Conservation (phyloP, 2,888 invertebrate genomes). For the Microplitis manilae region DNA sequence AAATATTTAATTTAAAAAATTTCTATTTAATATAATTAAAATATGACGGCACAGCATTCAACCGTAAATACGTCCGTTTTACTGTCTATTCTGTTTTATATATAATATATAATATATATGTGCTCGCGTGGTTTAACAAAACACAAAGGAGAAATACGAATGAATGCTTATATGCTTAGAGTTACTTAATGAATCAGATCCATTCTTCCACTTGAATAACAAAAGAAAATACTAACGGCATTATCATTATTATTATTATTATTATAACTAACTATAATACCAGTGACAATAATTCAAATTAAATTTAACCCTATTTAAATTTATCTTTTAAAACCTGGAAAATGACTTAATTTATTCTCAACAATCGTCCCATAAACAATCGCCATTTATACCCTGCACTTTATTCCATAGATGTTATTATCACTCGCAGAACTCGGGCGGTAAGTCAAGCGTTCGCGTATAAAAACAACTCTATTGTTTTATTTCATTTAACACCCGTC, state of each 20-base stretch:
- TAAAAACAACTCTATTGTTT: no score
- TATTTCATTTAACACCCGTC: no score
- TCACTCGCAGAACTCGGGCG: no score
- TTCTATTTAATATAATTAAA: neutral
- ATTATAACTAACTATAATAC: neutral
- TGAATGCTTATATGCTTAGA: neutral
- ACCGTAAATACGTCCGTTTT: neutral
- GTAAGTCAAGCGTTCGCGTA: no score
- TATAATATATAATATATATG: neutral
- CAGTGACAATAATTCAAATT: neutral
- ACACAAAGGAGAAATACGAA: neutral
- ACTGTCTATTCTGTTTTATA: neutral
- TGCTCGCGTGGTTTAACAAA: neutral
- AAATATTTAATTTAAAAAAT: no score
- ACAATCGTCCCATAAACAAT: neutral
- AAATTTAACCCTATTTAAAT: neutral
- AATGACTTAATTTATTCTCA: neutral
- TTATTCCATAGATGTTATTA: no score
- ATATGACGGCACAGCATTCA: neutral
- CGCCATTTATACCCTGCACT: neutral
- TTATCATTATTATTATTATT: neutral
- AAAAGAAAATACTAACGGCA: neutral
- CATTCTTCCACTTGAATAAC: neutral
- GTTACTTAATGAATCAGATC: neutral
- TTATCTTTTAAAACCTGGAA: neutral